Evolutionary conservation across 2,113 vertebrate genomes (phyloP).

Genomic region (Poeciliopsis retropinna): DNA sequence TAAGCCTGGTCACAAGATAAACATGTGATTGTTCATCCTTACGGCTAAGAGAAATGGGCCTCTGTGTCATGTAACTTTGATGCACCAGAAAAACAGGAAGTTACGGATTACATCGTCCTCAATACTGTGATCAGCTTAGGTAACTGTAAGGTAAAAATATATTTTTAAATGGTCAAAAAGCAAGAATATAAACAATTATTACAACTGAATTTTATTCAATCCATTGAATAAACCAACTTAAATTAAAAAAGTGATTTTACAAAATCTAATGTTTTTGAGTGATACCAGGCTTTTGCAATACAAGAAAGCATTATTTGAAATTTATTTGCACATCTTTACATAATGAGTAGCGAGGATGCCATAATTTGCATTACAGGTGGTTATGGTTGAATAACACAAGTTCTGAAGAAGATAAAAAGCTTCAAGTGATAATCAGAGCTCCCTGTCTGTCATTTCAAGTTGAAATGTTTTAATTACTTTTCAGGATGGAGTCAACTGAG

Average conservation of each 20-base stretch:
- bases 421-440: conserved; percentile 11
- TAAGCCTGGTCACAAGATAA: no score
- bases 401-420: background rate
- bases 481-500: conserved; percentile 93
- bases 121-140: no score
- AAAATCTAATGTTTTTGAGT: background rate
- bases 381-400: background rate
- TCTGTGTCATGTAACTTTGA: background rate
- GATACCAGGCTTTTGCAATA: background rate
- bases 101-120: background rate
- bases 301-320: background rate
- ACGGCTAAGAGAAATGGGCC: background rate
- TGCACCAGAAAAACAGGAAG: background rate
- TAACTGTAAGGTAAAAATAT: no score
- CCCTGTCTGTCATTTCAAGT: conserved; percentile 49
- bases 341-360: background rate
- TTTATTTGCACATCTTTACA: background rate
- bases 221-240: background rate
- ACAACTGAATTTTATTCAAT: background rate
- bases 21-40: no score
- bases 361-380: no score
- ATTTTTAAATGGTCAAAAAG: no score
- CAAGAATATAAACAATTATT: no score
- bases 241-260: background rate
- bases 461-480: conserved; percentile 5